phyloP scores from a whole-genome alignment of 1,140 invertebrate species.

The Apis laboriosa region DNA sequence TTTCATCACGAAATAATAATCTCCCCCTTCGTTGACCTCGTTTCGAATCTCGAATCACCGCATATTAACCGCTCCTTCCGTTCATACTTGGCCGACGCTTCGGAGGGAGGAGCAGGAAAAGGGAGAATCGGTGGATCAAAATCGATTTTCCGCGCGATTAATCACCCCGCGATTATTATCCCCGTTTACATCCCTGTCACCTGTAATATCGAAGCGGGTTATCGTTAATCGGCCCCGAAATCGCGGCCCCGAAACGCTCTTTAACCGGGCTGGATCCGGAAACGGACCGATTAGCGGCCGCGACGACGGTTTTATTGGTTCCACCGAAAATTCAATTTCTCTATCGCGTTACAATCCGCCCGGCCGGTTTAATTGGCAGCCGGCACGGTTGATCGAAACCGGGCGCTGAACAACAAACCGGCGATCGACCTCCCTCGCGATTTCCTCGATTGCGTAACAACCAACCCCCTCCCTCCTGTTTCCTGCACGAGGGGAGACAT shows the following conservation, averaged over 20 bases:
- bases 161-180: neutral
- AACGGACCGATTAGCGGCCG: slow-evolving; percentile 46
- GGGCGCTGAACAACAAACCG: slow-evolving; percentile 14
- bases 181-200: slow-evolving; percentile 15
- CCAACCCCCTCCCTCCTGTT: neutral
- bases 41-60: too few species aligned
- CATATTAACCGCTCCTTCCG: neutral
- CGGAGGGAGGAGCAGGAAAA: too few species aligned
- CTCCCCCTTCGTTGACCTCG: too few species aligned
- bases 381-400: neutral
- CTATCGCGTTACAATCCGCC: slow-evolving; percentile 45
- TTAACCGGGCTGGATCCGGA: slow-evolving; percentile 32
- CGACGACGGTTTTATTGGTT: slow-evolving; percentile 58
- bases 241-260: slow-evolving; percentile 36
- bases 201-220: slow-evolving; percentile 14
- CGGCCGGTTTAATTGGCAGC: slow-evolving; percentile 33
- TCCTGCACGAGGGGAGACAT: neutral
- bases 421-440: slow-evolving; percentile 8
- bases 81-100: neutral
- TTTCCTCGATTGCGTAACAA: slow-evolving; percentile 17
- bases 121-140: neutral
- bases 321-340: slow-evolving; percentile 64
- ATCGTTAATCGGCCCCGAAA: slow-evolving; percentile 45
- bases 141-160: slow-evolving; percentile 29
- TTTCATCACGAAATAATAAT: too few species aligned